These are phyloP conservation scores for Cremastobaeus sp. DNA, from an alignment of 2,888 invertebrate genomes.

Conservation along the genomic window DNA sequence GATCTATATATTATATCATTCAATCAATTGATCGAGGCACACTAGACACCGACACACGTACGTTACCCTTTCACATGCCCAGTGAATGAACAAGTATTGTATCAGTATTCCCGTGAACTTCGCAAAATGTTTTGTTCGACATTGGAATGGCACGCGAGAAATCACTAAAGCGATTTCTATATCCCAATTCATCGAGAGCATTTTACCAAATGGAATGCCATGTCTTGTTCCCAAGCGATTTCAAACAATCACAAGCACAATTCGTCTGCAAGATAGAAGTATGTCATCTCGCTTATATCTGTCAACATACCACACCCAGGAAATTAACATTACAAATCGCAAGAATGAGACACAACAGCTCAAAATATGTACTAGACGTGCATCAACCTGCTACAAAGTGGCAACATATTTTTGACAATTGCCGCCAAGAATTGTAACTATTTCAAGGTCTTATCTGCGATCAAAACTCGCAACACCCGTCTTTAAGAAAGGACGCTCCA, in stretches of 20 bases:
- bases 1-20: too few species aligned
- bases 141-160: conserved; percentile 49
- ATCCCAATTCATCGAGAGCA: conserved; percentile 47
- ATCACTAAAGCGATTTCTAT: conserved; percentile 45
- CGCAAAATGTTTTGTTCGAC: conserved; percentile 47
- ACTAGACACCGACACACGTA: too few species aligned
- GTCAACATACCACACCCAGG: conserved; percentile 55
- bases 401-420: conserved; percentile 35
- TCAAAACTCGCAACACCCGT: too few species aligned
- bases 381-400: conserved; percentile 24
- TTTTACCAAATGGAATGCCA: conserved; percentile 41
- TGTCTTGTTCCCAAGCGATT: conserved; percentile 42
- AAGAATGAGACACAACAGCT: conserved; percentile 1
- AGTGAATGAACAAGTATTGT: too few species aligned
- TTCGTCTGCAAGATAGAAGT: conserved; percentile 41
- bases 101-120: conserved; percentile 45
- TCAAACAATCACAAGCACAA: conserved; percentile 39
- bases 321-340: conserved; percentile 50
- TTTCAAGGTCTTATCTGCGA: too few species aligned
- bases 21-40: too few species aligned
- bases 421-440: conserved; percentile 19
- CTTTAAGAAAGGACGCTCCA: too few species aligned
- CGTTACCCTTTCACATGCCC: too few species aligned
- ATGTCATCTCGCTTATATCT: conserved; percentile 43
- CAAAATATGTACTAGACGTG: conserved; percentile 8